Evolutionary conservation across 1,140 invertebrate species (phyloP).

Genomic region (Caenorhabditis tropicalis): DNA sequence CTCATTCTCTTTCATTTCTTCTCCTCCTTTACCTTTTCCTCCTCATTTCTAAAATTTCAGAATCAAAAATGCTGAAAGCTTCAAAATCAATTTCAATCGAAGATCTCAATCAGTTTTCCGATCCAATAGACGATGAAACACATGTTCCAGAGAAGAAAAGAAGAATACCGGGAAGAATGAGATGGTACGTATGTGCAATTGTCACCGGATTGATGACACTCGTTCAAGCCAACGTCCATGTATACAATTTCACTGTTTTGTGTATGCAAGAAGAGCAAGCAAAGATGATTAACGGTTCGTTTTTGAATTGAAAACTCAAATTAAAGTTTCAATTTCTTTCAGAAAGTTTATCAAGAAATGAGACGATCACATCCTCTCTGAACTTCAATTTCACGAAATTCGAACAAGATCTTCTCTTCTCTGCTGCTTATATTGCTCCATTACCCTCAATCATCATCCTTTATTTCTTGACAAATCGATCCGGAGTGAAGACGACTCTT

Average conservation of each 20-base stretch:
- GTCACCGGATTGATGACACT: conserved; percentile 14
- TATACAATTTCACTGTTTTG: conserved; percentile 15
- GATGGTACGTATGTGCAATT: conserved; percentile 22
- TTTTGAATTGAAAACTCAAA: neutral
- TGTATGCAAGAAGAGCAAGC: conserved; percentile 28
- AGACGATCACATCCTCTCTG: neutral
- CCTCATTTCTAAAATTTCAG: neutral
- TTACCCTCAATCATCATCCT: neutral
- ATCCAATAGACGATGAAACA: neutral
- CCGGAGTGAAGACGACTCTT: conserved; percentile 19
- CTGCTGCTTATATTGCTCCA: conserved; percentile 31
- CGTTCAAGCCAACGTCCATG: conserved; percentile 12
- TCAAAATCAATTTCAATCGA: conserved; percentile 28
- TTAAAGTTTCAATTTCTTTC: neutral
- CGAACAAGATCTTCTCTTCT: conserved; percentile 21
- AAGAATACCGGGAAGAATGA: neutral
- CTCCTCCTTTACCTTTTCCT: neutral
- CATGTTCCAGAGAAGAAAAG: neutral
- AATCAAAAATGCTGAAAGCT: conserved; percentile 16
- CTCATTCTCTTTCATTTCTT: neutral
- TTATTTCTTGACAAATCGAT: conserved; percentile 11
- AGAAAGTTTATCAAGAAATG: conserved; percentile 9
- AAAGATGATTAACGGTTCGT: neutral
- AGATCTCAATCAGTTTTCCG: neutral
- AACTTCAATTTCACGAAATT: conserved; percentile 20